Base-by-base conservation (phyloP, 2,797 vertebrate genomes). In the Phyllotis vaccarum region DNA sequence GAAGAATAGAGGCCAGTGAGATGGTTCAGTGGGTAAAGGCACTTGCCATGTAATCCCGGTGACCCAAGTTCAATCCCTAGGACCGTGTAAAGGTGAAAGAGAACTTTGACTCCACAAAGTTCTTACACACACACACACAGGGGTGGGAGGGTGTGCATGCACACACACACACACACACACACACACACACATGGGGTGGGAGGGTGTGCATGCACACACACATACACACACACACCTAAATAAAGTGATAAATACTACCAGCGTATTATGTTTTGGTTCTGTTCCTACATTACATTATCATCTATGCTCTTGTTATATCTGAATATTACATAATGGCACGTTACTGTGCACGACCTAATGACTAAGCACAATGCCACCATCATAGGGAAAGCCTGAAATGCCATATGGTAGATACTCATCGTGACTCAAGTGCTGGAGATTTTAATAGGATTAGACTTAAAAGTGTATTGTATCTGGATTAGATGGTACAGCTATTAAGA, bases 361-460 rank as follows among this genome's bases (percentile, higher is more conserved):
- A 17, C 52, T 78, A 2, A 95, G 86, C 60, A 64, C 60, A 79
- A 17, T 37, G 75, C 70, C 22, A 9, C 70, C 22, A 9, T 91
- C 60, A 22, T 62, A 24, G 14, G 27, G 64, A 34, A 37, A 56
- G 56, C 22, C 74, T 93, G 86, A 89, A 89, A 75, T 6, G 29
- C 64, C 24, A 13, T 3, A 24, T 46, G 43, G 34, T 86, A 83
- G 79, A 83, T 75, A 40, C 52, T 37, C 34, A 19, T 19, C 49
- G 5, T 11, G 85, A 17, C 22, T 40, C 74, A 82, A 95, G 62
- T 78, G 76, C 58, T 66, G 56, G 64, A 46, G 70, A 85, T 91
- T 54, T 91, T 91, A 86, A 83, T 58, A 81, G 46, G 62, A 16
- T 40, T 49, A 78, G 31, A 37, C 49, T 81, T 81, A 37, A 96